Percentiles rank a stretch among this genome's conserved stretches.
Conservation (phyloP, 2,113 vertebrate species). For the Antechinus stuartii region DNA sequence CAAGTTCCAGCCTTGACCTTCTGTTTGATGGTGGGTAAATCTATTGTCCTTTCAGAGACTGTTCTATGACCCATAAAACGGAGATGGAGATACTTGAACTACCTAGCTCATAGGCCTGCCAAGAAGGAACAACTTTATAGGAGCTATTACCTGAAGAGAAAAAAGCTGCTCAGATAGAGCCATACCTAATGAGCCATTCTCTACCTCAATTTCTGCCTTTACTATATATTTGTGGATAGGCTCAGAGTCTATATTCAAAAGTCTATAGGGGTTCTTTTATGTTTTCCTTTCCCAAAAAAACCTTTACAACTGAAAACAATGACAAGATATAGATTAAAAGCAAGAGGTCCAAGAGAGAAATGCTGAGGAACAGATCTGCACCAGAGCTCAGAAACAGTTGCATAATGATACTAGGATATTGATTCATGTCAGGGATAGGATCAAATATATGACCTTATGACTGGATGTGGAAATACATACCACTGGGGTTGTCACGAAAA, state of each 20-base stretch:
- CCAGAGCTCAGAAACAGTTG: neutral
- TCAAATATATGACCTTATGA: slow-evolving; percentile 33
- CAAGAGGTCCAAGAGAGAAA: neutral
- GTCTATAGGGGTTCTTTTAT: neutral
- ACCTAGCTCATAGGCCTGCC: neutral
- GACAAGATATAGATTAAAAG: neutral
- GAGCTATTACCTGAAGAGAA: neutral
- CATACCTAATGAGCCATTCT: neutral
- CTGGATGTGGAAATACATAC: neutral
- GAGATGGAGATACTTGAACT: neutral
- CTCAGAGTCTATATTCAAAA: neutral
- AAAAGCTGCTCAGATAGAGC: neutral
- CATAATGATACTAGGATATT: neutral
- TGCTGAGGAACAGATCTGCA: neutral
- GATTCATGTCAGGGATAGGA: neutral
- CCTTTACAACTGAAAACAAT: neutral
- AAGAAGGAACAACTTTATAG: neutral
- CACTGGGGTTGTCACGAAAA: slow-evolving; percentile 34
- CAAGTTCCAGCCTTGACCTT: neutral
- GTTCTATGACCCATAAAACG: neutral
- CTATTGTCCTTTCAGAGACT: neutral
- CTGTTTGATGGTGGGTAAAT: neutral
- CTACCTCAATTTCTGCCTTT: neutral
- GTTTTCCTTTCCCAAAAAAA: neutral
- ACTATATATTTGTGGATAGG: neutral